Evolutionary conservation across 2,113 vertebrate genomes (phyloP).

Genomic region (Rhadina sibilatrix): DNA sequence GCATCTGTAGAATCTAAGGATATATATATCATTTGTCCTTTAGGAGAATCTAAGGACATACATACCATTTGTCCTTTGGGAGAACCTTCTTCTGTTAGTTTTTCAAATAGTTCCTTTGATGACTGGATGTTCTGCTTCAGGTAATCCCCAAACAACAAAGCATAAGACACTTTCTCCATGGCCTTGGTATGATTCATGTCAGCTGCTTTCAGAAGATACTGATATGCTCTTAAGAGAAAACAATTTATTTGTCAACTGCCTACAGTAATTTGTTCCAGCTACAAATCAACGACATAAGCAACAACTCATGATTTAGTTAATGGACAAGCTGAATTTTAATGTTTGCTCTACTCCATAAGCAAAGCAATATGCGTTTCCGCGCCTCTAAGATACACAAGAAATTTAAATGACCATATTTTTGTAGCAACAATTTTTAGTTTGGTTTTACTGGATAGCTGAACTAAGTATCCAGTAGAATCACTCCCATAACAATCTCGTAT

Average conservation of each 20-base stretch:
- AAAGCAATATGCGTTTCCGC: not conserved
- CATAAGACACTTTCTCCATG: slow-evolving; percentile 93
- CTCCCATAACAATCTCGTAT: accelerated
- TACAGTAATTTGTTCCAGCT: not conserved
- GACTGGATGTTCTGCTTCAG: slow-evolving; percentile 85
- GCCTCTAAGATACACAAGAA: not conserved
- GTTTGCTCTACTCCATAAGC: not conserved
- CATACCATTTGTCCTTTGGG: slow-evolving; percentile 93
- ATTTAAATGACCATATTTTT: not conserved
- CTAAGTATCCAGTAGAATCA: not conserved
- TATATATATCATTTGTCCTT: slow-evolving; percentile 87
- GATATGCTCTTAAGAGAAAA: slow-evolving; percentile 82
- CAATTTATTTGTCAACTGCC: not conserved
- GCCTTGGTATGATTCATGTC: slow-evolving; percentile 90
- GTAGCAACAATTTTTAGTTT: not conserved
- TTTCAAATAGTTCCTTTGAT: slow-evolving; percentile 91
- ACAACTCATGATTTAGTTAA: not conserved
- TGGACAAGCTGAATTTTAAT: not conserved
- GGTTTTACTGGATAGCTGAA: not conserved
- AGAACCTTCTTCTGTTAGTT: slow-evolving; percentile 89
- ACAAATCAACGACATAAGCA: not conserved
- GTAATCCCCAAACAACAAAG: slow-evolving; percentile 93
- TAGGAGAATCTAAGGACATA: slow-evolving; percentile 76
- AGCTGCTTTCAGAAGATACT: slow-evolving; percentile 87
- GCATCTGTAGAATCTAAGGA: not conserved